A percentile compares a stretch with the other conserved stretches of the same genome.
phyloP scores from a whole-genome alignment of 2,797 vertebrate genomes.

The Argyrosomus regius region DNA sequence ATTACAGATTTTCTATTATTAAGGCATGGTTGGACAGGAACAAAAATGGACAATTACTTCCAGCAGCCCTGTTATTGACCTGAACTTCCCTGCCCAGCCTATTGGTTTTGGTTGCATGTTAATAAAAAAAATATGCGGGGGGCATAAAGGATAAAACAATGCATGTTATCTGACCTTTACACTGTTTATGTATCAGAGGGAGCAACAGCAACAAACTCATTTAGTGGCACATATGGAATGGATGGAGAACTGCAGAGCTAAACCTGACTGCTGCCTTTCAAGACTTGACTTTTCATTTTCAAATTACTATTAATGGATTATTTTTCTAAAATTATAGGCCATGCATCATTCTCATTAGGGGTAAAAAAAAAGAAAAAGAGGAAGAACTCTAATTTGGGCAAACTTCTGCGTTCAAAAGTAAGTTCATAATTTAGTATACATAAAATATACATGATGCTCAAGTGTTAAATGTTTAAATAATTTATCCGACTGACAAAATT shows the following conservation, averaged over 20 bases:
- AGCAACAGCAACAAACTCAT: conserved; percentile 4
- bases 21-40: conserved; percentile 11
- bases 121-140: conserved; percentile 19
- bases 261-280: not conserved
- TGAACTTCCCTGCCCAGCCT: conserved; percentile 7
- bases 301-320: not conserved
- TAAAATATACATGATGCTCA: conserved; percentile 25
- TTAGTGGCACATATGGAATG: not conserved
- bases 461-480: conserved; percentile 14
- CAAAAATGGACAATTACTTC: conserved; percentile 44
- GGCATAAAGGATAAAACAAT: conserved; percentile 18
- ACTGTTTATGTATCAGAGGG: conserved; percentile 2
- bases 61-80: conserved; percentile 42
- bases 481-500: conserved; percentile 8
- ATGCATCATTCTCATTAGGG: not conserved
- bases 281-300: not conserved
- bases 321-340: not conserved
- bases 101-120: conserved; percentile 19
- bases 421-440: not conserved
- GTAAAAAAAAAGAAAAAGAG: not conserved
- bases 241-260: not conserved
- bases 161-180: conserved; percentile 35
- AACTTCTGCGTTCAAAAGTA: not conserved
- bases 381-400: not conserved
- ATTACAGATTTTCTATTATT: conserved; percentile 38